A percentile compares a stretch with the other conserved stretches of the same genome.
Evolutionary conservation across 2,888 invertebrate species (phyloP).

Genomic region (Balanococcus diminutus): DNA sequence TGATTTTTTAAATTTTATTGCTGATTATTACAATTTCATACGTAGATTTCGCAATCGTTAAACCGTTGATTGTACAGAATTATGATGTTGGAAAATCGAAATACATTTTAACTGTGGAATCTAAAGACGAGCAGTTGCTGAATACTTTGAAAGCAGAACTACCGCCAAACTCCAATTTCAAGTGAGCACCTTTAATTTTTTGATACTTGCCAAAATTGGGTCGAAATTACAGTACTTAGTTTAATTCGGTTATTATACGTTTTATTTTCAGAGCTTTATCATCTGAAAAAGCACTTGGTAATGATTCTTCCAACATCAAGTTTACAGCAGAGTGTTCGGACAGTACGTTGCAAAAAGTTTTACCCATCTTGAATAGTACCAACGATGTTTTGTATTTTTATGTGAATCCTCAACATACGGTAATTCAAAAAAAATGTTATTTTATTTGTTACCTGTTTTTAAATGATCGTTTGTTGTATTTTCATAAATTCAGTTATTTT

Average conservation of each 20-base stretch:
- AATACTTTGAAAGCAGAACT: not conserved
- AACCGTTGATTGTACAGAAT: not conserved
- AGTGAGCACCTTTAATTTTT: not conserved
- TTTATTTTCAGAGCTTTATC: not conserved
- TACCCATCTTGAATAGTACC: not conserved
- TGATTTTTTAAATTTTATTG: not conserved
- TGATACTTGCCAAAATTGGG: not conserved
- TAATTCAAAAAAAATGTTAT: not conserved
- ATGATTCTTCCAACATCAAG: not conserved
- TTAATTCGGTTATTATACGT: no score
- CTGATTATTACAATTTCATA: not conserved
- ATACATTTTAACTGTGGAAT: constrained; percentile 15
- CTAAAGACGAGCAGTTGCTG: not conserved
- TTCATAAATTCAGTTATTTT: constrained; percentile 57
- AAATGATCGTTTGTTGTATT: not conserved
- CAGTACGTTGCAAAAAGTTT: not conserved
- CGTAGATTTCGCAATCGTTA: not conserved
- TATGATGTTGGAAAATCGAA: not conserved
- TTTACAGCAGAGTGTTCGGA: constrained; percentile 21
- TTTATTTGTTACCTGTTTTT: no score
- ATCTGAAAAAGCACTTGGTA: not conserved
- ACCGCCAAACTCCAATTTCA: not conserved
- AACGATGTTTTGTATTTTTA: constrained; percentile 3
- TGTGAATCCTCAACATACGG: constrained; percentile 27
- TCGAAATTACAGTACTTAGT: not conserved